Conservation (phyloP, 2,888 invertebrate species). For the Dryococelus australis region DNA sequence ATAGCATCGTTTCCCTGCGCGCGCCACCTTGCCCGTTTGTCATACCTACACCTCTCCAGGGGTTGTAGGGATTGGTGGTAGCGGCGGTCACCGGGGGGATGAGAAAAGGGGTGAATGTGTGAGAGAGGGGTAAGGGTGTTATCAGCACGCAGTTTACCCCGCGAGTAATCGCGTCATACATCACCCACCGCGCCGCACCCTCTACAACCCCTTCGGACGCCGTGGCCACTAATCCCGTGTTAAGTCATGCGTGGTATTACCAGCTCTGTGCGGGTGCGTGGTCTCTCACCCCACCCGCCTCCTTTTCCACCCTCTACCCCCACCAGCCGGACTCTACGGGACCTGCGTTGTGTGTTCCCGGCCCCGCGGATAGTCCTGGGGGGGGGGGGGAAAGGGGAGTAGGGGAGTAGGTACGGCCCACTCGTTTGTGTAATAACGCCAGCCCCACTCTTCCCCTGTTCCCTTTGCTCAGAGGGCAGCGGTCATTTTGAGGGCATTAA, state of each 20-base stretch:
- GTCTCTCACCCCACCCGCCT: no score
- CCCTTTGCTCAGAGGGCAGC: constrained; percentile 16
- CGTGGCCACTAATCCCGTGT: constrained; percentile 38
- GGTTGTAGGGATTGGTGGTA: neutral
- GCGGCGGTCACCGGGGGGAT: no score
- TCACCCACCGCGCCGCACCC: constrained; percentile 41
- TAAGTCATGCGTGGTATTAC: constrained; percentile 40
- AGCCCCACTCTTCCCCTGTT: neutral
- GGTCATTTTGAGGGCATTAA: constrained; percentile 38
- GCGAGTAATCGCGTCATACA: constrained; percentile 39
- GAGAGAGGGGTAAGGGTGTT: neutral
- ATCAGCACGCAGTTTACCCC: constrained; percentile 37
- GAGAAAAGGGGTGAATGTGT: no score
- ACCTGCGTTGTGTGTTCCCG: neutral
- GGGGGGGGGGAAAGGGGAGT: constrained; percentile 24
- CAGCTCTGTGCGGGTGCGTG: constrained; percentile 19
- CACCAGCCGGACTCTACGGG: neutral
- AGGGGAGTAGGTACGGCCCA: constrained; percentile 28
- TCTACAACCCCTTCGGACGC: constrained; percentile 34
- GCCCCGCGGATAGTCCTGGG: constrained; percentile 27
- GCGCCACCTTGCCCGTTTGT: constrained; percentile 9
- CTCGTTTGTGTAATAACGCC: constrained; percentile 38
- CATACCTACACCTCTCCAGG: neutral
- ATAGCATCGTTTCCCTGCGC: neutral
- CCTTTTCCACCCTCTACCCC: neutral